Evolutionary conservation across 2,113 vertebrate genomes (phyloP).

Genomic region (Cyphomyrus discorhynchus): DNA sequence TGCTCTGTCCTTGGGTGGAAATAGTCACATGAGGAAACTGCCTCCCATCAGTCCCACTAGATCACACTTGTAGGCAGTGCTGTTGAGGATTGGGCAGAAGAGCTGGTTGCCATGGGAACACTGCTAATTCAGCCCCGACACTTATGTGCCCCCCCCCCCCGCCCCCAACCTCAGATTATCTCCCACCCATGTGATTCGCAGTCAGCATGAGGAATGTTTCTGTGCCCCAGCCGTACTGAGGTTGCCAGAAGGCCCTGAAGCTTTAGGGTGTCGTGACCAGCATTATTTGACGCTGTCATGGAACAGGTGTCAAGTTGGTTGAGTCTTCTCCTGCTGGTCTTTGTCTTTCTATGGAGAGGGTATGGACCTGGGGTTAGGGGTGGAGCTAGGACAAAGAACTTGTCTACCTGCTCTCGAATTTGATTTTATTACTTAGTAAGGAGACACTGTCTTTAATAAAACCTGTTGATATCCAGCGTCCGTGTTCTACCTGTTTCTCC

Average conservation of each 20-base stretch:
- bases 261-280: neutral
- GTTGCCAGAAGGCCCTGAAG: neutral
- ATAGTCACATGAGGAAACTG: neutral
- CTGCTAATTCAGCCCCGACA: neutral
- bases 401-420: neutral
- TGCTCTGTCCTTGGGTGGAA: neutral
- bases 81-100: neutral
- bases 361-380: neutral
- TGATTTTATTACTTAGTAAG: neutral
- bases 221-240: neutral
- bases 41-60: neutral
- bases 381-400: neutral
- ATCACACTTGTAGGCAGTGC: neutral
- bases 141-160: neutral
- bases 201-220: neutral
- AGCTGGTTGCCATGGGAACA: neutral
- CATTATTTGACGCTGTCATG: neutral
- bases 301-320: neutral
- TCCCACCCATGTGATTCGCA: neutral
- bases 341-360: neutral
- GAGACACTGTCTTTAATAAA: neutral
- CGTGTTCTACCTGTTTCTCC: neutral
- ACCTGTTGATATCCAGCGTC: neutral
- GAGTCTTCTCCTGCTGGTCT: neutral
- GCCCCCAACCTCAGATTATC: neutral